Evolutionary conservation across 1,140 invertebrate genomes (phyloP), one percentile per base, ranked within the genome.

Genomic region (Neomicropteryx cornuta): DNA sequence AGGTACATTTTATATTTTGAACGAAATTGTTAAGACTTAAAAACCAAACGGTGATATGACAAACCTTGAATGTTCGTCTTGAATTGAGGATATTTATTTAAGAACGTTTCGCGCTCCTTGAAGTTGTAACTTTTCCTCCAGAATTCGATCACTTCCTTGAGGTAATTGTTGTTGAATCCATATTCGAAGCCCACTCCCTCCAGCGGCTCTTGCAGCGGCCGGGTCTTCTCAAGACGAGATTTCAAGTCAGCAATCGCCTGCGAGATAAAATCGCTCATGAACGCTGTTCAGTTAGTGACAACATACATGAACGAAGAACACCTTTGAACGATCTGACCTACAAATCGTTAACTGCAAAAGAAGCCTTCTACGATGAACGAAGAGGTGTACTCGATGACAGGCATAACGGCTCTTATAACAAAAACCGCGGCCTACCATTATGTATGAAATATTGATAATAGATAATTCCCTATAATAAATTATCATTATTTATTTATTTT

Each of bases 61-160:
- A 47, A 22, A 18, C 60, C 77, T 59, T 62, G 78, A 49, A 81
- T 66, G 22, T 81, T 65, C 1, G 74, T 72, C 40, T 68, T 75
- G 53, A 71, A 86, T 39, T 85, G 81, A 1, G 77, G 70, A 42
- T 72, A 76, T 31, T 63, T 49, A 49, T 85, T 88, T 5, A 89
- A 48, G 36, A 55, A 66, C 3, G 50, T 49, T 55, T 84, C 76
- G 18, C 79, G 62, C 46, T 73, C 50, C 38, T 47, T 56, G 80
- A 83, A 88, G 18, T 47, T 38, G 53, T 83, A 87, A 14, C 73
- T 62, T 10, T 70, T 72, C 11, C 56, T 52, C 83, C 80, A 79
- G 56, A 81, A 77, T 27, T 76, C 55, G 6, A 80, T 44, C 13
- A 87, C 56, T 39, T 71, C 60, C 21, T 66, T 55, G 17, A 86